These are phyloP conservation scores for Spinus olivaceus DNA, from an alignment of 2,797 vertebrate species.

Conservation along the genomic window DNA sequence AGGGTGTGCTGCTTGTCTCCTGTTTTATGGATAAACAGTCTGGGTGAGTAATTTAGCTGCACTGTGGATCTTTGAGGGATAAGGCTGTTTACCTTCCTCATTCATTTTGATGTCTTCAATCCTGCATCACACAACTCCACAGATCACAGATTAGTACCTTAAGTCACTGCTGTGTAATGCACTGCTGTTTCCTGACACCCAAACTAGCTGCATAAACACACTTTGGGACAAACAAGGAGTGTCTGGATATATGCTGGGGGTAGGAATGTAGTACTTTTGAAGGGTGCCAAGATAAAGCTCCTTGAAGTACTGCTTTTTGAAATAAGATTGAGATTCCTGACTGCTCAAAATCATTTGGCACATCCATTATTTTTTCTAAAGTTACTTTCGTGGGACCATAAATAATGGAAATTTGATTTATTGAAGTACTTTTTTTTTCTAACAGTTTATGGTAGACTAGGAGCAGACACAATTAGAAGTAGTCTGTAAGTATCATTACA, in stretches of 20 bases:
- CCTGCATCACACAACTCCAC: not conserved
- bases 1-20: not conserved
- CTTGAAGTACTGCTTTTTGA: not conserved
- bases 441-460: not conserved
- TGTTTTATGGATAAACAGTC: not conserved
- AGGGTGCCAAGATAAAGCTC: not conserved
- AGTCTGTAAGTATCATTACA: not conserved
- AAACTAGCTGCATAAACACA: not conserved
- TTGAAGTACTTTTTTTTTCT: not conserved
- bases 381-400: not conserved
- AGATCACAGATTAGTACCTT: not conserved
- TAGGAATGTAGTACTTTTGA: not conserved
- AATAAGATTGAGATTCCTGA: not conserved
- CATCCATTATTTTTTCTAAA: not conserved
- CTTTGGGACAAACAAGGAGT: not conserved
- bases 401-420: not conserved
- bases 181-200: not conserved
- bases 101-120: slow-evolving; percentile 11
- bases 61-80: not conserved
- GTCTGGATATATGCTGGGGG: not conserved
- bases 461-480: not conserved
- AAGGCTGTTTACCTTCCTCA: slow-evolving; percentile 4
- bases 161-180: not conserved
- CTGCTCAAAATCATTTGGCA: not conserved
- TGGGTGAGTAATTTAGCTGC: not conserved